Percentiles rank a stretch among this genome's conserved stretches.
phyloP scores from a whole-genome alignment of 2,113 vertebrate genomes.

The Protobothrops flavoviridis region DNA sequence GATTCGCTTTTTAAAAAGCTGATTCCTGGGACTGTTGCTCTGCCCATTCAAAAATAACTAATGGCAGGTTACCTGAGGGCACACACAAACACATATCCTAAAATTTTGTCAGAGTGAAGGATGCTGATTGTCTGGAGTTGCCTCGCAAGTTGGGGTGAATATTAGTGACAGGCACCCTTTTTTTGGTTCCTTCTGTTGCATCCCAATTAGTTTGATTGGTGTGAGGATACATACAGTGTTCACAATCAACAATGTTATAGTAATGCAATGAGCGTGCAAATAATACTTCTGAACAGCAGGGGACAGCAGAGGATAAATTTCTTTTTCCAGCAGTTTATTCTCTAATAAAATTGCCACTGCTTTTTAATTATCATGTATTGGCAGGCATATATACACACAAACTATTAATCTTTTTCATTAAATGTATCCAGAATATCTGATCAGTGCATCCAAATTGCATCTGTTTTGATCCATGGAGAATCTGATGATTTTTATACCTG shows the following conservation, averaged over 20 bases:
- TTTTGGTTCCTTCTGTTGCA: neutral
- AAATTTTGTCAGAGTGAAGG: neutral
- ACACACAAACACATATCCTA: neutral
- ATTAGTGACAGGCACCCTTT: neutral
- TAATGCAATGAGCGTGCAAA: neutral
- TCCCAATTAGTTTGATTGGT: neutral
- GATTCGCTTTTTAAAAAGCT: neutral
- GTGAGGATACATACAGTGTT: neutral
- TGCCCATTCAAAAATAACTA: neutral
- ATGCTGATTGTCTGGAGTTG: neutral
- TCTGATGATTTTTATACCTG: neutral
- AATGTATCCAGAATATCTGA: neutral
- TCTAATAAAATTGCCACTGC: neutral
- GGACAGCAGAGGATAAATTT: slow-evolving; percentile 45
- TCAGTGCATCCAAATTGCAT: neutral
- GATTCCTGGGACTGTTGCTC: neutral
- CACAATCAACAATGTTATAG: neutral
- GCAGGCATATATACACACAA: neutral
- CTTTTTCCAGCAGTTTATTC: neutral
- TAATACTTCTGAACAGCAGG: slow-evolving; percentile 24
- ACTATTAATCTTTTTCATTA: neutral
- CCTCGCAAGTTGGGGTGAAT: neutral
- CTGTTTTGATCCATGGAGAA: neutral
- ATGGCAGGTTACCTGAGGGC: neutral
- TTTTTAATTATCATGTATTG: neutral